These are phyloP conservation scores for Gobio gobio DNA, from an alignment of 2,113 vertebrate species.

Conservation along the genomic window DNA sequence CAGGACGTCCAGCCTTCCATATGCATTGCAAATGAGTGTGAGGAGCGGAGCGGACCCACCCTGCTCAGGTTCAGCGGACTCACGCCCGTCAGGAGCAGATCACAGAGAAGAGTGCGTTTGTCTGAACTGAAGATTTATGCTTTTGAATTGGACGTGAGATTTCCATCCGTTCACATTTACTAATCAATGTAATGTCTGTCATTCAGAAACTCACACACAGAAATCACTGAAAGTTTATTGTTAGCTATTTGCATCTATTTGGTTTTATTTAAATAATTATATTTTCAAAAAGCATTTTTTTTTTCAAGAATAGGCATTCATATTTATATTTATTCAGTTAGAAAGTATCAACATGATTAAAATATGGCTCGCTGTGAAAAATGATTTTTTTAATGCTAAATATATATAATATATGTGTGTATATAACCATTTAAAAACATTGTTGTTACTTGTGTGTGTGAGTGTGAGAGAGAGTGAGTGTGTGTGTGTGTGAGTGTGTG, in stretches of 20 bases:
- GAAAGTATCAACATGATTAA: neutral
- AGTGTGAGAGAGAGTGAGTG: too few species aligned
- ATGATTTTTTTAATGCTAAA: neutral
- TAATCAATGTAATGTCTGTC: neutral
- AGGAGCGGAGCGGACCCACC: conserved; percentile 24
- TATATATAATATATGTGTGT: neutral
- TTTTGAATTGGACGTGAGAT: neutral
- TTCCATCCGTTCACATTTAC: neutral
- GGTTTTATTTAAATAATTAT: neutral
- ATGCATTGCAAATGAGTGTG: conserved; percentile 80
- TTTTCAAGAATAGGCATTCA: neutral
- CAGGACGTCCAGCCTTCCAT: conserved; percentile 62
- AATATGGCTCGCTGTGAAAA: neutral
- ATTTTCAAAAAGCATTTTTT: too few species aligned
- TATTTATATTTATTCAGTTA: neutral
- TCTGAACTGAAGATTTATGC: neutral
- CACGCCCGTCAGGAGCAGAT: neutral
- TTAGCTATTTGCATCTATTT: neutral
- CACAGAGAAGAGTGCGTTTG: neutral
- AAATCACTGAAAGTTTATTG: neutral
- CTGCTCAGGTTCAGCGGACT: neutral
- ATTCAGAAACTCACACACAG: neutral
- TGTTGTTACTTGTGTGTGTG: too few species aligned
- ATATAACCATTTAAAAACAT: too few species aligned
- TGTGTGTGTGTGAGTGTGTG: too few species aligned